Conservation (phyloP, 2,113 vertebrate species). For the Castor canadensis region DNA sequence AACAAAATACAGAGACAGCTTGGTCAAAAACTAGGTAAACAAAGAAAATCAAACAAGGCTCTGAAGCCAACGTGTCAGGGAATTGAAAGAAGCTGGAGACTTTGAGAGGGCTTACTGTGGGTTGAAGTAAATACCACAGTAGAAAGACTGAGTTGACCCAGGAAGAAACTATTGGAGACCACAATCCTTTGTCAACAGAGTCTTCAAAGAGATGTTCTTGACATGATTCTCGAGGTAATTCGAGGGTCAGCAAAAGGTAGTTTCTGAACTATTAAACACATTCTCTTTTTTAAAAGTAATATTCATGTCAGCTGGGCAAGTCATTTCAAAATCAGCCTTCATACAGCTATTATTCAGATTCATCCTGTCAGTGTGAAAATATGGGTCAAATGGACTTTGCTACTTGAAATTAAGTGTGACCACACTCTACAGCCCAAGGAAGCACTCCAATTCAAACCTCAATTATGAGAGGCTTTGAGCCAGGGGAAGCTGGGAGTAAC, state of each 20-base stretch:
- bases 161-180: background rate
- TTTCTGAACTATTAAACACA: slow-evolving; percentile 40
- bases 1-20: background rate
- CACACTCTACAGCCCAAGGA: slow-evolving; percentile 34
- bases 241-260: background rate
- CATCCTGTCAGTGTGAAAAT: slow-evolving; percentile 59
- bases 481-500: background rate
- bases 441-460: slow-evolving; percentile 25
- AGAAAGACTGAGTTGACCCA: background rate
- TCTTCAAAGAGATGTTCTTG: background rate
- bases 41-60: background rate
- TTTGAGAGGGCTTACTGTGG: background rate
- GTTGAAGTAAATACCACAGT: background rate
- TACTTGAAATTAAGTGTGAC: slow-evolving; percentile 76
- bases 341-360: slow-evolving; percentile 37
- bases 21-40: background rate
- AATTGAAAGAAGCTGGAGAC: background rate
- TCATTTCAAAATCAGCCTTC: background rate
- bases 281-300: background rate
- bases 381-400: slow-evolving; percentile 64
- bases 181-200: background rate
- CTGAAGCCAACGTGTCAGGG: background rate
- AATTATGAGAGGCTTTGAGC: slow-evolving; percentile 11
- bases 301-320: background rate
- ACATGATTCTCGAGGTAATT: background rate